Evolutionary conservation across 2,888 invertebrate genomes (phyloP).

Genomic region (Panzeria rudis): DNA sequence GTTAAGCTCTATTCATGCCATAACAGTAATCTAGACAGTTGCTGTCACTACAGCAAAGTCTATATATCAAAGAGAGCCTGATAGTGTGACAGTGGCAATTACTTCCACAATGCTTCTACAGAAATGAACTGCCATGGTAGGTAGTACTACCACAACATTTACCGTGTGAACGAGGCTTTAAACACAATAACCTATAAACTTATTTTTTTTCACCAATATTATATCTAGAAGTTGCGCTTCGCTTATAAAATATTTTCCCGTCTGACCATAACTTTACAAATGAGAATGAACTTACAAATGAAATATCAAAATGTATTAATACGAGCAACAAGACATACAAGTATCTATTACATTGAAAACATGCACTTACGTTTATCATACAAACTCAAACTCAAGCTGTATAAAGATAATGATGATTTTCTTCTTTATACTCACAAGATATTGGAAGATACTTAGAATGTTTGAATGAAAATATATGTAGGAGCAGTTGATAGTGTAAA

Average conservation of each 20-base stretch:
- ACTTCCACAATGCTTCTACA: too few species aligned
- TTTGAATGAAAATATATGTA: slow-evolving; percentile 9
- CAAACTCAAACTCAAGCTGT: background rate
- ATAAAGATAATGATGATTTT: slow-evolving; percentile 46
- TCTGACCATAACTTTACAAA: slow-evolving; percentile 4
- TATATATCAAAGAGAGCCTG: too few species aligned
- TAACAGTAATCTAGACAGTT: too few species aligned
- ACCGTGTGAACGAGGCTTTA: too few species aligned
- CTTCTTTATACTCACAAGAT: slow-evolving; percentile 2
- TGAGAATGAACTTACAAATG: slow-evolving; percentile 53
- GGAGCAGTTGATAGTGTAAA: slow-evolving; percentile 11
- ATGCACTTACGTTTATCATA: slow-evolving; percentile 18
- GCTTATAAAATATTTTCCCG: background rate
- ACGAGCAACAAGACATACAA: slow-evolving; percentile 45
- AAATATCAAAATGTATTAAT: slow-evolving; percentile 29
- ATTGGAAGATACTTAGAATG: slow-evolving; percentile 32
- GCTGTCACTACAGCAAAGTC: too few species aligned
- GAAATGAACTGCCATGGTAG: too few species aligned
- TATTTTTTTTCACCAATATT: too few species aligned
- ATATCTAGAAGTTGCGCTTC: background rate
- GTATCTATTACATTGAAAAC: slow-evolving; percentile 51
- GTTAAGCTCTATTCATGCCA: too few species aligned
- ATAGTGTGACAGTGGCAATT: too few species aligned
- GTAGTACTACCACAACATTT: too few species aligned
- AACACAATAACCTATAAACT: too few species aligned